Percentiles rank a stretch among this genome's conserved stretches.
Conservation (phyloP, 2,888 invertebrate species). For the Allygus modestus region DNA sequence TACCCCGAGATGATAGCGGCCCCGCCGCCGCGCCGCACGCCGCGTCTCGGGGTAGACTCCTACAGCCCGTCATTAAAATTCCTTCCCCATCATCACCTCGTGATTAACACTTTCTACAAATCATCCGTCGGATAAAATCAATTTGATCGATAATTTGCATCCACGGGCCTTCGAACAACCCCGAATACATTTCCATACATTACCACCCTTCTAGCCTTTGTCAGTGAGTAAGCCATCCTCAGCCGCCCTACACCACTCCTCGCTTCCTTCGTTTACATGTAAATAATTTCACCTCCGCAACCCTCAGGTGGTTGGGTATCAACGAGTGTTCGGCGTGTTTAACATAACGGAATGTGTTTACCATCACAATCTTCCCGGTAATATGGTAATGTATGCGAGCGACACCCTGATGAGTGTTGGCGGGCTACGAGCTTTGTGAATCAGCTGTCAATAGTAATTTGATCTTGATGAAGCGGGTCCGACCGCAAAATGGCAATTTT, state of each 20-base stretch:
- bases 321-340: conserved; percentile 12
- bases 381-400: background rate
- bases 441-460: background rate
- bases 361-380: conserved; percentile 29
- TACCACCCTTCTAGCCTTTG: conserved; percentile 36
- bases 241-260: background rate
- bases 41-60: conserved; percentile 4
- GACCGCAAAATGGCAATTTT: background rate
- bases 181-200: conserved; percentile 58
- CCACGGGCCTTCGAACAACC: conserved; percentile 37
- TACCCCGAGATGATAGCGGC: conserved; percentile 8
- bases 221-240: conserved; percentile 25
- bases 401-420: no score
- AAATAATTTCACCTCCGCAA: conserved; percentile 35
- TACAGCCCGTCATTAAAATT: conserved; percentile 43
- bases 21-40: background rate
- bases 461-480: background rate
- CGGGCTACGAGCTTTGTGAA: background rate
- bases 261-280: conserved; percentile 41
- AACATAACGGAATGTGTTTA: conserved; percentile 27
- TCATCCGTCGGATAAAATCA: conserved; percentile 60
- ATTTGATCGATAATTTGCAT: conserved; percentile 60
- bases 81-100: conserved; percentile 53
- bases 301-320: background rate
- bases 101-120: conserved; percentile 60